Evolutionary conservation across 2,888 invertebrate species (phyloP).

Genomic region (Thymelicus acteon): DNA sequence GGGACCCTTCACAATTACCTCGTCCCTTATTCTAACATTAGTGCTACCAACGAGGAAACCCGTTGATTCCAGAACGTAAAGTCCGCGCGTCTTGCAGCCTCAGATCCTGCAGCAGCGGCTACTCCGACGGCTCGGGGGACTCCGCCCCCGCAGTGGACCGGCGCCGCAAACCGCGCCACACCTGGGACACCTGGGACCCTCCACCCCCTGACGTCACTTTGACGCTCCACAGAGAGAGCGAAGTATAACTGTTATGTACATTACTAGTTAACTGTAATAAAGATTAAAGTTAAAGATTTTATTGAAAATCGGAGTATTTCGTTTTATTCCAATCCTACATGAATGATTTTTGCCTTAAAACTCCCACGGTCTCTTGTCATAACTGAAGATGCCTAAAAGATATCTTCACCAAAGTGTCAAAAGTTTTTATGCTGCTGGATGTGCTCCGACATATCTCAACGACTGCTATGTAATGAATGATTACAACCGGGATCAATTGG

Average conservation of each 20-base stretch:
- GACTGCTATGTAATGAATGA: too few relatives aligned
- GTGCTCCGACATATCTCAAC: too few relatives aligned
- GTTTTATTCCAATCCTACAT: too few relatives aligned
- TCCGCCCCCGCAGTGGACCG: conserved; percentile 62
- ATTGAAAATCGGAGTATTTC: background rate
- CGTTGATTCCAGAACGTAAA: conserved; percentile 65
- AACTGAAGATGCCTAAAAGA: too few relatives aligned
- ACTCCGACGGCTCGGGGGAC: conserved; percentile 71
- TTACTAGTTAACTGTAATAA: conserved; percentile 9
- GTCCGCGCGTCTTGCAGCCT: conserved; percentile 71
- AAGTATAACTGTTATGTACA: conserved; percentile 56
- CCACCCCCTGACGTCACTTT: conserved; percentile 77
- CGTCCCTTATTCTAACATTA: background rate
- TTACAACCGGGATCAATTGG: too few relatives aligned
- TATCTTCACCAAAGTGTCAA: too few relatives aligned
- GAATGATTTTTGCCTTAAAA: too few relatives aligned
- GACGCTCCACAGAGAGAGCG: conserved; percentile 72
- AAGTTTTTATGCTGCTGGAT: too few relatives aligned
- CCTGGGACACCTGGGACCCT: conserved; percentile 69
- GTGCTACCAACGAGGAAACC: conserved; percentile 1
- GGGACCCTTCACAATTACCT: too few relatives aligned
- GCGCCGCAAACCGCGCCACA: conserved; percentile 56
- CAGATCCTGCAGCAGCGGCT: conserved; percentile 74
- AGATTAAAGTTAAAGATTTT: conserved; percentile 18
- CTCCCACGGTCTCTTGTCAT: too few relatives aligned